A percentile compares a stretch with the other conserved stretches of the same genome.
phyloP scores from a whole-genome alignment of 1,140 invertebrate species.

The Diorhabda sublineata region DNA sequence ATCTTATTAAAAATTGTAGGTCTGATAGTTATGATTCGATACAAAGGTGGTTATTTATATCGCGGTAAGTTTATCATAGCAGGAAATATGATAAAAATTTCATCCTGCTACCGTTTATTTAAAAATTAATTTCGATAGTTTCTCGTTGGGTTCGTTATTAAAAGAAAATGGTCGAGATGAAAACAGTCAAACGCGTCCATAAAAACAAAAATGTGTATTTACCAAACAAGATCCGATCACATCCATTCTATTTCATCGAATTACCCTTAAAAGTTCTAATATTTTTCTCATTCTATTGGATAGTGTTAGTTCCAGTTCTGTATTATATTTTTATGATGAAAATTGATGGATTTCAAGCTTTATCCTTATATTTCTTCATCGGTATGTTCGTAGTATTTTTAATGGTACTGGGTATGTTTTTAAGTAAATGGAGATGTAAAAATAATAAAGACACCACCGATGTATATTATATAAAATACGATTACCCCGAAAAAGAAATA shows the following conservation, averaged over 20 bases:
- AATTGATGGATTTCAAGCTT: conserved; percentile 10
- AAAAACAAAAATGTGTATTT: conserved; percentile 17
- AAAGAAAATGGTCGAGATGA: neutral
- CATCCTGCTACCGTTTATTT: conserved; percentile 1
- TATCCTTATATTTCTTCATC: conserved; percentile 39
- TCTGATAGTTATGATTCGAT: too few species aligned
- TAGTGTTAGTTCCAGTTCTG: conserved; percentile 44
- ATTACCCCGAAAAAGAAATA: neutral
- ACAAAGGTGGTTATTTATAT: neutral
- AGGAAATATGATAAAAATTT: conserved; percentile 5
- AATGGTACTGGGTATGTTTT: conserved; percentile 34
- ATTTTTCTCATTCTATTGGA: conserved; percentile 47
- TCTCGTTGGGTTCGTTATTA: too few species aligned
- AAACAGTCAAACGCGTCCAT: conserved; percentile 3
- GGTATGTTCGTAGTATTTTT: conserved; percentile 44
- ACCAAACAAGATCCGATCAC: conserved; percentile 27
- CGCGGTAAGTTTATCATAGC: neutral
- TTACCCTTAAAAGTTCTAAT: conserved; percentile 33
- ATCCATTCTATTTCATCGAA: conserved; percentile 32
- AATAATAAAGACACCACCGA: conserved; percentile 2
- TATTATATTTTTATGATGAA: conserved; percentile 22
- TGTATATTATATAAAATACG: neutral
- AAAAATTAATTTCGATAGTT: too few species aligned
- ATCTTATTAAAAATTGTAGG: too few species aligned
- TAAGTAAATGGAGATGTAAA: conserved; percentile 36